Base-by-base conservation (phyloP, 2,797 vertebrate species). In the Esox masquinongy region DNA sequence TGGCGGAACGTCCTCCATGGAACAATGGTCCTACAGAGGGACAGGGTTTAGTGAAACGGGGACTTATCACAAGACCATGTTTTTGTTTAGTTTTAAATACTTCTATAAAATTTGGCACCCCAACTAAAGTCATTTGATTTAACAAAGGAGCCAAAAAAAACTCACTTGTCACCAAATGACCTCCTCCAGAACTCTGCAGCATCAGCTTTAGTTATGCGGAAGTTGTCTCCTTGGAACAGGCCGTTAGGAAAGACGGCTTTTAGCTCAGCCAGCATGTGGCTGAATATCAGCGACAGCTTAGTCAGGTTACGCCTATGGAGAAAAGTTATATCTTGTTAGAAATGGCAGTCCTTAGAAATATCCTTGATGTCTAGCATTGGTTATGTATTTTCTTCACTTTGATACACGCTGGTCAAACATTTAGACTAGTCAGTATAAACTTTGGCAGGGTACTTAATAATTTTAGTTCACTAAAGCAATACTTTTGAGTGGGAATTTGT, bases 201-300 rank as follows among this genome's bases (percentile, higher is more conserved):
- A 36, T 97, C 96, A 12, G 96, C 96, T 91, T 97, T 97, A 68
- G 96, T 97, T 88, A 97, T 97, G 77, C 96, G 89, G 90, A 96
- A 97, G 0, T 94, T 95, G 84, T 96, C 95, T 51, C 96, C 96
- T 79, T 96, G 95, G 87, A 97, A 97, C 8, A 96, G 91, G 31
- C 96, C 96, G 0, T 92, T 95, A 63, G 96, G 96, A 83, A 97
- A 96, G 84, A 97, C 96, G 16, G 95, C 96, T 89, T 96, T 97
- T 34, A 97, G 91, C 50, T 97, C 96, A 14, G 96, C 96, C 84
- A 97, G 88, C 96, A 97, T 97, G 80, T 97, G 96, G 87, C 96
- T 97, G 92, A 96, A 97, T 86, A 97, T 96, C 79, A 97, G 93
- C n/a, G 96, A 97, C 59, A 97, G 73, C 81, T 97, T 97, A 16